A percentile compares a stretch with the other conserved stretches of the same genome.
phyloP scores from a whole-genome alignment of 2,113 vertebrate genomes.

The Neoarius graeffei region DNA sequence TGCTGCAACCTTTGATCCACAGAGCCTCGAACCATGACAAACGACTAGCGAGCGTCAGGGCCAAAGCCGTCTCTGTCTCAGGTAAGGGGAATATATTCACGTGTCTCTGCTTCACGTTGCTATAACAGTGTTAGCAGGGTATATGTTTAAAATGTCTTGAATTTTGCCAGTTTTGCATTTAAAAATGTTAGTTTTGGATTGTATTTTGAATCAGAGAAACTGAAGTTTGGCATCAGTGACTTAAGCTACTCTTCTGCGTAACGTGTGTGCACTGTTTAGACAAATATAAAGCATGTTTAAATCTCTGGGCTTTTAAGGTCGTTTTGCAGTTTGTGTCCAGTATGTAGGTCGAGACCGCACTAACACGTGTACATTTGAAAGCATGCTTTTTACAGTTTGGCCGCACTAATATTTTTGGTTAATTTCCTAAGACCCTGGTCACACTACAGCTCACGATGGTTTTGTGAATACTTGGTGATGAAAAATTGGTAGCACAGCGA shows the following conservation, averaged over 20 bases:
- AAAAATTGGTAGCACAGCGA: no score
- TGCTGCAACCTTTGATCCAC: conserved; percentile 69
- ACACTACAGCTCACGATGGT: no score
- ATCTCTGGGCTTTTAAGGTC: not conserved
- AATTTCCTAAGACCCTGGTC: no score
- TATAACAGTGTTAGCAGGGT: not conserved
- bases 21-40: conserved; percentile 96
- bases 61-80: conserved; percentile 90
- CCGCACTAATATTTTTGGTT: no score
- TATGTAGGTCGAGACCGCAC: not conserved
- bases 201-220: not conserved
- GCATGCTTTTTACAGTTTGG: not conserved
- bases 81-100: conserved; percentile 73
- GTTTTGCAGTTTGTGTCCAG: not conserved
- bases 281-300: not conserved
- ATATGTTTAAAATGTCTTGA: not conserved
- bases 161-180: not conserved
- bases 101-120: not conserved
- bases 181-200: not conserved
- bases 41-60: conserved; percentile 82
- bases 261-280: not conserved
- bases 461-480: no score
- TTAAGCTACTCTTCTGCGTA: not conserved
- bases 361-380: not conserved
- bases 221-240: not conserved